These are phyloP conservation scores for Callipepla squamata DNA, from an alignment of 2,113 vertebrate species.

Conservation along the genomic window DNA sequence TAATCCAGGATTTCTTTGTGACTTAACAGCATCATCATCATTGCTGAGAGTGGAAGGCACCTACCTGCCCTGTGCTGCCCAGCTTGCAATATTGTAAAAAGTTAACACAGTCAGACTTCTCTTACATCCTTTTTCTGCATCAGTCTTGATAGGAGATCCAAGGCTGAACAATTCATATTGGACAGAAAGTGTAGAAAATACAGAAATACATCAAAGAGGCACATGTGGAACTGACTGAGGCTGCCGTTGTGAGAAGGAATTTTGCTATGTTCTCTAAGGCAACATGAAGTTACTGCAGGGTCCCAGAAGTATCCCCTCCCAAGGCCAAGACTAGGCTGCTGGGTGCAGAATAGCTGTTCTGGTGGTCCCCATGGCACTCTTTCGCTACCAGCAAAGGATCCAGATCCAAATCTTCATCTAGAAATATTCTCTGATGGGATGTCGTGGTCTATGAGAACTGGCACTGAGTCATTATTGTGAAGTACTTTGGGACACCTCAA, in stretches of 20 bases:
- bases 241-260: neutral
- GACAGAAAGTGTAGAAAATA: neutral
- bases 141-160: neutral
- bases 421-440: neutral
- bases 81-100: neutral
- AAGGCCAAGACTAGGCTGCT: neutral
- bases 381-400: neutral
- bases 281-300: neutral
- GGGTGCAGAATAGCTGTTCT: neutral
- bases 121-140: neutral
- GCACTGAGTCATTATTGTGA: neutral
- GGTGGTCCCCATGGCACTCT: neutral
- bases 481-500: constrained; percentile 61
- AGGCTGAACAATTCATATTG: neutral
- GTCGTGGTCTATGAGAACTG: neutral
- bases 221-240: neutral
- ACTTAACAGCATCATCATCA: accelerated
- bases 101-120: neutral
- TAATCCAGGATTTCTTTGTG: neutral
- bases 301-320: neutral
- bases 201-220: neutral
- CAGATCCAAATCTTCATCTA: neutral
- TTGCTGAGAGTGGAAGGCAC: neutral
- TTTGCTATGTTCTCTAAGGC: neutral
- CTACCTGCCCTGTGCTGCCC: neutral